Percentiles rank a stretch among this genome's conserved stretches.
Conservation (phyloP, 2,888 invertebrate species). For the Xanthia togata region DNA sequence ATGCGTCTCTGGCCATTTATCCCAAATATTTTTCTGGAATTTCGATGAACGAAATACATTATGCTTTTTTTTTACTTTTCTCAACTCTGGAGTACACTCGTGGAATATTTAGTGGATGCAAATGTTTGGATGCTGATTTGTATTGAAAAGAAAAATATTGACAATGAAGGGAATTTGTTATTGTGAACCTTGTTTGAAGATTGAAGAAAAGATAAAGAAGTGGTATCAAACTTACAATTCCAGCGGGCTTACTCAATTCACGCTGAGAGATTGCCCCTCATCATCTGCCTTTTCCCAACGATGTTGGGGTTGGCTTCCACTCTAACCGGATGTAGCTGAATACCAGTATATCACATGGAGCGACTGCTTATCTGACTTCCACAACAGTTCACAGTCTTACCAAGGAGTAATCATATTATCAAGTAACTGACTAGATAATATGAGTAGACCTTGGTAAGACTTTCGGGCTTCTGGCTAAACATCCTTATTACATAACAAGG, state of each 20-base stretch:
- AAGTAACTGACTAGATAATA: too few species aligned
- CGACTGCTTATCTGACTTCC: neutral
- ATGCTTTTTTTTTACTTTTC: conserved; percentile 6
- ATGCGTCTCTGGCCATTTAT: conserved; percentile 36
- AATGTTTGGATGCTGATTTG: conserved; percentile 48
- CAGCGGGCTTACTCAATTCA: neutral
- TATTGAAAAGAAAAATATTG: conserved; percentile 56
- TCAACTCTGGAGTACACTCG: conserved; percentile 18
- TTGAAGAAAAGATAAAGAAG: conserved; percentile 9
- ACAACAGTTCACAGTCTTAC: too few species aligned
- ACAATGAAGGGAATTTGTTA: conserved; percentile 27
- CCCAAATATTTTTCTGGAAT: conserved; percentile 23
- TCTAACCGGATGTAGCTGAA: neutral
- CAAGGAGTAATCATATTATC: too few species aligned
- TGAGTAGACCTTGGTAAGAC: too few species aligned
- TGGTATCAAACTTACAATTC: neutral
- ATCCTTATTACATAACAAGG: neutral
- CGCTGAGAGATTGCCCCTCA: neutral
- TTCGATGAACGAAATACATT: conserved; percentile 28
- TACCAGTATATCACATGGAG: neutral
- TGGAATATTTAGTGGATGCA: conserved; percentile 53
- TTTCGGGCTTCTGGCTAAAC: too few species aligned
- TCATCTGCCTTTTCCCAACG: too few species aligned
- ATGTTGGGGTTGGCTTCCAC: neutral
- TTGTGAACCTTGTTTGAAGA: conserved; percentile 7